Percentiles rank a stretch among this genome's conserved stretches.
These are phyloP conservation scores for Corapipo altera DNA, from an alignment of 2,113 vertebrate genomes.

Conservation along the genomic window DNA sequence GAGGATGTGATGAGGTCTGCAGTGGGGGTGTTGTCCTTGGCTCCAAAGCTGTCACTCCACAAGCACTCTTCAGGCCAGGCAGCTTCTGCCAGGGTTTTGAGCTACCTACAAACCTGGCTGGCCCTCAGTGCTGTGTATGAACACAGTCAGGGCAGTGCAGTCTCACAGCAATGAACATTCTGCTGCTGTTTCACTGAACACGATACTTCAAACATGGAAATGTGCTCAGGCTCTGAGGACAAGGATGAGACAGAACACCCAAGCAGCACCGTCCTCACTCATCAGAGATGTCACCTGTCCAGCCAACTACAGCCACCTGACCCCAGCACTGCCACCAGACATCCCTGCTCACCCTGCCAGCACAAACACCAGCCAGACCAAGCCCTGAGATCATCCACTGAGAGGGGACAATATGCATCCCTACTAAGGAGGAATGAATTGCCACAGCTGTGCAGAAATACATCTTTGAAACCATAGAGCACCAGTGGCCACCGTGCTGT, in stretches of 20 bases:
- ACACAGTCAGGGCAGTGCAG: neutral
- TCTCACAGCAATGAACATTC: neutral
- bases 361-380: neutral
- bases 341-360: neutral
- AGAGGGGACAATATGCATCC: neutral
- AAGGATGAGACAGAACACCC: rapidly evolving
- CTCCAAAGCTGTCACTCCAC: neutral
- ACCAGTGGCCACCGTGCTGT: rapidly evolving
- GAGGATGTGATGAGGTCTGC: rapidly evolving
- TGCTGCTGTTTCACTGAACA: neutral
- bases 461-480: neutral
- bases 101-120: neutral
- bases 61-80: neutral
- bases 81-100: neutral
- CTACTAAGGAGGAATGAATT: rapidly evolving
- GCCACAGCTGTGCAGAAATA: no score
- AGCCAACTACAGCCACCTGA: neutral
- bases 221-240: neutral
- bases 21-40: neutral
- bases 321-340: neutral
- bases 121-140: rapidly evolving
- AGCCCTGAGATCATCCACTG: neutral
- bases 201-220: rapidly evolving
- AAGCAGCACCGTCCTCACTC: neutral
- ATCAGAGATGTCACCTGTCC: rapidly evolving